Conservation (phyloP, 1,140 invertebrate genomes). For the Caenorhabditis remanei region DNA sequence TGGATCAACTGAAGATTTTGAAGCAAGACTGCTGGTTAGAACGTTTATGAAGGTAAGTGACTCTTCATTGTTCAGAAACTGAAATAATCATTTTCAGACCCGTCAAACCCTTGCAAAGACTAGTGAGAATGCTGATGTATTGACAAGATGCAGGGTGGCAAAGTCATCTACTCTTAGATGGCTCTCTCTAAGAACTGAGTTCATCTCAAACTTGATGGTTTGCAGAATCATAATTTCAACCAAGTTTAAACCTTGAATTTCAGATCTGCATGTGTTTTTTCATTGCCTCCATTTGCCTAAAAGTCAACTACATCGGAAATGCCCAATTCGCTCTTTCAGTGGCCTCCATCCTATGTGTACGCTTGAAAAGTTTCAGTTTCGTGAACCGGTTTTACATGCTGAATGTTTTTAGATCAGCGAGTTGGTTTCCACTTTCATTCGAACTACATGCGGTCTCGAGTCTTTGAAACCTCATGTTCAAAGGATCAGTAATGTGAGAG, state of each 20-base stretch:
- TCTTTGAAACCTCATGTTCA: constrained; percentile 23
- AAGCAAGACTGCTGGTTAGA: constrained; percentile 14
- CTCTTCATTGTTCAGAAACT: neutral
- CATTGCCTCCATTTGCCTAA: constrained; percentile 32
- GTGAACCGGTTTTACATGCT: too few species aligned
- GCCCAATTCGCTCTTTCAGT: constrained; percentile 32
- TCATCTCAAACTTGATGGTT: constrained; percentile 26
- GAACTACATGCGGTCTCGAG: constrained; percentile 23
- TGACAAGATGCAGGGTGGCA: constrained; percentile 40
- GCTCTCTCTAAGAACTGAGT: constrained; percentile 18
- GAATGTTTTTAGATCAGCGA: constrained; percentile 14
- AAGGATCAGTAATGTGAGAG: constrained; percentile 36
- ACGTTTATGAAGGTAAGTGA: constrained; percentile 13
- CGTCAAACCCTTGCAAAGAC: constrained; percentile 30
- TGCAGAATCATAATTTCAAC: neutral
- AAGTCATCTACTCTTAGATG: constrained; percentile 24
- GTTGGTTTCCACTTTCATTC: constrained; percentile 24
- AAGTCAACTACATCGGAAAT: constrained; percentile 36
- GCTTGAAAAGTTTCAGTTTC: neutral
- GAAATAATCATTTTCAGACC: neutral
- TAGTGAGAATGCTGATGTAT: constrained; percentile 3
- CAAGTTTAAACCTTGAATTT: neutral
- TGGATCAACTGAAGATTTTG: constrained; percentile 31
- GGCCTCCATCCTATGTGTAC: constrained; percentile 13
- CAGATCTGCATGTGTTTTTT: constrained; percentile 46